Evolutionary conservation across 2,888 invertebrate species (phyloP), one percentile per base, ranked within the genome.

Genomic region (Meliscaeva auricollis): DNA sequence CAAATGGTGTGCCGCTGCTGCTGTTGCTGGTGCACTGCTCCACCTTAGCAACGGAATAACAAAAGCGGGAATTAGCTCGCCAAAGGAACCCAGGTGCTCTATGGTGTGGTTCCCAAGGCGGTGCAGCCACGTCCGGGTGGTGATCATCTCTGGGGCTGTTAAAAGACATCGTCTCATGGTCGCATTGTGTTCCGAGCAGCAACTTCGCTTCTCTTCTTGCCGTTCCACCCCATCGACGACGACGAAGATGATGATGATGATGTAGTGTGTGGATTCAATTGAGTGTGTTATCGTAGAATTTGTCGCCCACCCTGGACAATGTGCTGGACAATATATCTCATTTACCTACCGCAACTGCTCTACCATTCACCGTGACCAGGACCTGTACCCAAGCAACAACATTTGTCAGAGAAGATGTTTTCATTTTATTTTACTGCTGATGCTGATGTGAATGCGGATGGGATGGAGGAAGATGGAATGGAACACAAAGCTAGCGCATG

Each of bases 181-280:
- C 60, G 68, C n/a, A 68, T 76, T 72, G 72, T 66, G 11, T 52
- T 62, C 15, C 38, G 2, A 35, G 22, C 44, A 11, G 69, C n/a
- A 32, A 62, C 2, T 44, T 32, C 6, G 13, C 22, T 26, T 26
- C n/a, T 15, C 30, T 26, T 13, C 60, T 38, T 11, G 3, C 11
- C 9, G 8, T 15, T 15, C 13, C 11, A 35, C 46, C 9, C 38
- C 26, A 17, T 22, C 20, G 20, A 50, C 11, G 22, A 41, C 11
- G 44, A 50, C 7, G 48, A 68, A 6, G 44, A 48, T 72, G 35
- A 58, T 15, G 70, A 62, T 74, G 79, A 84, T 79, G 84, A 80
- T 84, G 80, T 66, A 74, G 83, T 80, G 66, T 79, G 82, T 60
- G 73, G 78, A 82, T 82, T 82, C 81, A 82, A 82, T 82, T 82